These are phyloP conservation scores for Clitarchus hookeri DNA, from an alignment of 2,888 invertebrate genomes.

Conservation along the genomic window DNA sequence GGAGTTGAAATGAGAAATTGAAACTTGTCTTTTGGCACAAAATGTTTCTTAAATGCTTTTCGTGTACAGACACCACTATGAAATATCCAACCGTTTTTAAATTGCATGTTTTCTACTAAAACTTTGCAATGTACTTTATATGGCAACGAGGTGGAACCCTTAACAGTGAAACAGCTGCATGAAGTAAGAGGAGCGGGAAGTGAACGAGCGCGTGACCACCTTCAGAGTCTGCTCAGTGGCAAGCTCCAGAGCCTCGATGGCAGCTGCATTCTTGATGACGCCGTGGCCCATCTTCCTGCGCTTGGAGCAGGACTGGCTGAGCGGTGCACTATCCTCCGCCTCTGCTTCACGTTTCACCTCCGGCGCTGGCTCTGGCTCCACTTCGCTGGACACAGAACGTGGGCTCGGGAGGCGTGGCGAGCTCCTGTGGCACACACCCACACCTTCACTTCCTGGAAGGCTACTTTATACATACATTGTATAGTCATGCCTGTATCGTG, in stretches of 20 bases:
- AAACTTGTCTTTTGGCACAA: too few species aligned
- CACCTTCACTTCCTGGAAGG: too few species aligned
- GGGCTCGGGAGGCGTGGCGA: not conserved
- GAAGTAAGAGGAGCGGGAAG: not conserved
- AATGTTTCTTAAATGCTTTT: too few species aligned
- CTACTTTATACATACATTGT: too few species aligned
- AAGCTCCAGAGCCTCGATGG: constrained; percentile 69
- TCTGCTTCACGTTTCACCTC: constrained; percentile 44
- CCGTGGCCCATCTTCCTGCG: constrained; percentile 52
- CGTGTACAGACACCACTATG: too few species aligned
- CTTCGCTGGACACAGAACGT: constrained; percentile 22
- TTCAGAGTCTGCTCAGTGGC: constrained; percentile 76
- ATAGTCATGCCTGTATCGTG: too few species aligned
- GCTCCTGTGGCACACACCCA: not conserved
- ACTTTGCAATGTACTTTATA: not conserved
- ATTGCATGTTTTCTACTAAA: too few species aligned
- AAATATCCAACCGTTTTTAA: too few species aligned
- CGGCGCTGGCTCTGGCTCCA: not conserved
- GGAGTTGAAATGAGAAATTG: too few species aligned
- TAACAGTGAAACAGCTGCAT: not conserved
- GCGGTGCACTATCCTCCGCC: constrained; percentile 43
- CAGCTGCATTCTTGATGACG: constrained; percentile 63
- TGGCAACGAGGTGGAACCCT: not conserved
- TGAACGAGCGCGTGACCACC: constrained; percentile 39
- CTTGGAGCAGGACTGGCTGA: constrained; percentile 30